A percentile compares a stretch with the other conserved stretches of the same genome.
These are phyloP conservation scores for Cremastinae sp. DNA, from an alignment of 2,888 invertebrate species.

Conservation along the genomic window DNA sequence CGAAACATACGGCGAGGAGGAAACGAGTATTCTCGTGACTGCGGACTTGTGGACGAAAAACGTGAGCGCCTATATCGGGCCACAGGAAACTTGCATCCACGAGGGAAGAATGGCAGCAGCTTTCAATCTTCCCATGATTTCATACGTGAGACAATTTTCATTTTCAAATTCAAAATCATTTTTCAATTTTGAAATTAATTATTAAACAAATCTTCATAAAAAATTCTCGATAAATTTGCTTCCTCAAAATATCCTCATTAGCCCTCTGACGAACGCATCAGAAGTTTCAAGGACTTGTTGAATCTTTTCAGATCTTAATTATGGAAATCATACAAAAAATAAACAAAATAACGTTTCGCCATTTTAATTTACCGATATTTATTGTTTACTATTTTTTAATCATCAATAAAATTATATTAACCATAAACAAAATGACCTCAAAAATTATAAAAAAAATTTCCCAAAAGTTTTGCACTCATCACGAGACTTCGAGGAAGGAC, in stretches of 20 bases:
- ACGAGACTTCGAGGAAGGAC: conserved; percentile 92
- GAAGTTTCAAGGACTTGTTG: too few species aligned
- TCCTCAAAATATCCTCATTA: too few species aligned
- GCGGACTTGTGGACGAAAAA: conserved; percentile 92
- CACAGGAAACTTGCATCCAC: conserved; percentile 94
- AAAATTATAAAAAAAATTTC: conserved; percentile 63
- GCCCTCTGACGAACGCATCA: too few species aligned
- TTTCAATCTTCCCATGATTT: conserved; percentile 97
- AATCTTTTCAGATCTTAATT: too few species aligned
- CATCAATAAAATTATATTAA: too few species aligned
- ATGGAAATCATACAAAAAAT: too few species aligned
- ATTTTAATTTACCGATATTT: too few species aligned
- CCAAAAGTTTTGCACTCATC: conserved; percentile 93
- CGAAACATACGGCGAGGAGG: conserved; percentile 95
- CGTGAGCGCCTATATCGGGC: conserved; percentile 93
- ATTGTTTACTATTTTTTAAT: too few species aligned
- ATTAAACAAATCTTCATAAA: too few species aligned
- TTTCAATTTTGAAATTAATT: too few species aligned
- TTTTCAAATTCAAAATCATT: background rate
- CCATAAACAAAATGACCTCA: background rate
- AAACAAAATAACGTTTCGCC: too few species aligned
- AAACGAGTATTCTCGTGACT: conserved; percentile 91
- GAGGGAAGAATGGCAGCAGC: conserved; percentile 96
- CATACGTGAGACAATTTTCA: conserved; percentile 87
- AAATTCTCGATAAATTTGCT: too few species aligned